Evolutionary conservation across 2,888 invertebrate genomes (phyloP).

Genomic region (Arenicola marina): DNA sequence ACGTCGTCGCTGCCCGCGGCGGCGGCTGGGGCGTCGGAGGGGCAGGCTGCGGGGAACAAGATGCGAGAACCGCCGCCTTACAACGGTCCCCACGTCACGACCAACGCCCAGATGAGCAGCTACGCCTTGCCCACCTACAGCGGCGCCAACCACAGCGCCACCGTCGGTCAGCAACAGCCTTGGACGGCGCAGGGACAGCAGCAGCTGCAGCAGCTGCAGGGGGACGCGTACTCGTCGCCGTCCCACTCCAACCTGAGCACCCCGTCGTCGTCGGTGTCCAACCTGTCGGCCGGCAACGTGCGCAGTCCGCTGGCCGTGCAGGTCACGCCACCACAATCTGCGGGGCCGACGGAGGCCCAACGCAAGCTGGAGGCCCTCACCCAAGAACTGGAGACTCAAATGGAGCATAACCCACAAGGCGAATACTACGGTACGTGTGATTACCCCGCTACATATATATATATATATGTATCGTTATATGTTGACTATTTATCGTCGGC

Average conservation of each 20-base stretch:
- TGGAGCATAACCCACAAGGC: constrained; percentile 93
- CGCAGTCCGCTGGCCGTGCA: constrained; percentile 75
- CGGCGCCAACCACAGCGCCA: constrained; percentile 8
- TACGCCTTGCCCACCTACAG: constrained; percentile 7
- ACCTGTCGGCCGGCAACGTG: constrained; percentile 9
- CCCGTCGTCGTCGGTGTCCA: constrained; percentile 5
- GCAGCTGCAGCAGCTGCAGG: constrained; percentile 16
- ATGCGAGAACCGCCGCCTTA: constrained; percentile 49
- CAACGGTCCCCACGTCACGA: constrained; percentile 56
- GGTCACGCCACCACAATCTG: constrained; percentile 84
- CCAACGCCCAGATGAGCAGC: constrained; percentile 36
- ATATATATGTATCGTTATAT: no score
- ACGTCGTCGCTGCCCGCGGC: constrained; percentile 2
- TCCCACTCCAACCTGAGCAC: constrained; percentile 13
- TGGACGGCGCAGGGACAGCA: no score
- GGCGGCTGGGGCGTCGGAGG: not conserved
- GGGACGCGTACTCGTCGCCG: not conserved
- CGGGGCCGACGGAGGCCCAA: constrained; percentile 89
- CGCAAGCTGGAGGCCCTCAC: constrained; percentile 91
- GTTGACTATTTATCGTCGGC: no score
- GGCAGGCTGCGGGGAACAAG: not conserved
- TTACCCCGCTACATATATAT: no score
- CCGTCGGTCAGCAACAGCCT: not conserved
- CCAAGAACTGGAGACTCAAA: constrained; percentile 88
- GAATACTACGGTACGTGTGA: constrained; percentile 88